These are phyloP conservation scores for Agrochola macilenta DNA, from an alignment of 2,888 invertebrate genomes.

Conservation along the genomic window DNA sequence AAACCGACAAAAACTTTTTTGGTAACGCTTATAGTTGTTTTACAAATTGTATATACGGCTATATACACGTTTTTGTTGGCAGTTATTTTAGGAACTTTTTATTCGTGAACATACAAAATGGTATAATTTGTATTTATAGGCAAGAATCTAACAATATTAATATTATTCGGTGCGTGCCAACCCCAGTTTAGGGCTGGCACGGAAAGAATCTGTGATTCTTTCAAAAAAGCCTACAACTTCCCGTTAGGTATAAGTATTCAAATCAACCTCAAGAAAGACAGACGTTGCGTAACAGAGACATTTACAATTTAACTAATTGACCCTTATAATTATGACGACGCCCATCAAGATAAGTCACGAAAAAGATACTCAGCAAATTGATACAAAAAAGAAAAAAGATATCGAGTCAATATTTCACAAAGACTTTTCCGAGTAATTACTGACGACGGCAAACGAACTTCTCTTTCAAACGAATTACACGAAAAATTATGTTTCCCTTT, in stretches of 20 bases:
- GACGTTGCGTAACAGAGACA: neutral
- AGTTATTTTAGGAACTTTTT: conserved; percentile 47
- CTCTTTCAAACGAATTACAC: conserved; percentile 15
- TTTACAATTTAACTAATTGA: conserved; percentile 34
- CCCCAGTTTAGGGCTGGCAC: conserved; percentile 47
- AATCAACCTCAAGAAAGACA: neutral
- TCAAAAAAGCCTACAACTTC: neutral
- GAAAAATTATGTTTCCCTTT: conserved; percentile 3
- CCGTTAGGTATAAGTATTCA: neutral
- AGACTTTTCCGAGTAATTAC: conserved; percentile 42
- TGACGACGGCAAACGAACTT: conserved; percentile 20
- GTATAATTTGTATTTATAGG: conserved; percentile 51
- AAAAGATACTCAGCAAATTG: conserved; percentile 34
- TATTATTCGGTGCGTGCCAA: conserved; percentile 41
- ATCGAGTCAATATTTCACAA: conserved; percentile 30
- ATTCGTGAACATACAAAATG: conserved; percentile 33
- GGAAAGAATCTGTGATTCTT: neutral
- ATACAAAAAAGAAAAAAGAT: conserved; percentile 26
- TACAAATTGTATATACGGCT: conserved; percentile 32
- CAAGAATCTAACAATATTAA: conserved; percentile 56
- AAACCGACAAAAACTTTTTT: conserved; percentile 17
- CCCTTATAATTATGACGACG: conserved; percentile 9
- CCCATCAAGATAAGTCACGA: neutral
- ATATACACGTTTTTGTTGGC: conserved; percentile 22
- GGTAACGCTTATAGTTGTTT: conserved; percentile 23